These are phyloP conservation scores for Donacobius atricapilla DNA, from an alignment of 2,113 vertebrate species.

Conservation along the genomic window DNA sequence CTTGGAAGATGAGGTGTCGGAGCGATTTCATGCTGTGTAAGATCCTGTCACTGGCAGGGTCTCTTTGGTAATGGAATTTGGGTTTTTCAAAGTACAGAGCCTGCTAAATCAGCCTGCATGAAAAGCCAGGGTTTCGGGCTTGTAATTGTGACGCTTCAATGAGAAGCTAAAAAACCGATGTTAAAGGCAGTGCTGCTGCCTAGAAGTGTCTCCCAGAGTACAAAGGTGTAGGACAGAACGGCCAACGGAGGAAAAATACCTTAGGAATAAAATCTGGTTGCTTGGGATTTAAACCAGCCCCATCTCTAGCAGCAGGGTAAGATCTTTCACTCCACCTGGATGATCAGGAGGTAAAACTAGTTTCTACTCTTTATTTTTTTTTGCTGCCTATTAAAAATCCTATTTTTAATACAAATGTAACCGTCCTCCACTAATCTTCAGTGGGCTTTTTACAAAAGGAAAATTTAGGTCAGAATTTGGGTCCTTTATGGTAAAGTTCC, in stretches of 20 bases:
- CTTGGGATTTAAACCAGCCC: neutral
- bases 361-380: neutral
- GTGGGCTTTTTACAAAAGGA: neutral
- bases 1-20: neutral
- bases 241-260: neutral
- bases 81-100: neutral
- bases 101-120: neutral
- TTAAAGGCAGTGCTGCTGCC: neutral
- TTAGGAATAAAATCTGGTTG: neutral
- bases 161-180: neutral
- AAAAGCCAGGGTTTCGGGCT: neutral
- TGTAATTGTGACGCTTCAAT: neutral
- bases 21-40: slow-evolving; percentile 38
- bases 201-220: neutral
- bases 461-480: neutral
- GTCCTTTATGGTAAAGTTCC: rapidly evolving
- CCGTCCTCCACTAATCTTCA: neutral
- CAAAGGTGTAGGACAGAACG: neutral
- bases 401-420: neutral
- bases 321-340: neutral
- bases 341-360: neutral
- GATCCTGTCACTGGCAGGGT: neutral
- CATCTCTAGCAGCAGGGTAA: neutral
- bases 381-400: neutral
- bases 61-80: slow-evolving; percentile 2